Evolutionary conservation across 2,888 invertebrate species (phyloP), one percentile per base, ranked within the genome.

Genomic region (Lomographa bimaculata): DNA sequence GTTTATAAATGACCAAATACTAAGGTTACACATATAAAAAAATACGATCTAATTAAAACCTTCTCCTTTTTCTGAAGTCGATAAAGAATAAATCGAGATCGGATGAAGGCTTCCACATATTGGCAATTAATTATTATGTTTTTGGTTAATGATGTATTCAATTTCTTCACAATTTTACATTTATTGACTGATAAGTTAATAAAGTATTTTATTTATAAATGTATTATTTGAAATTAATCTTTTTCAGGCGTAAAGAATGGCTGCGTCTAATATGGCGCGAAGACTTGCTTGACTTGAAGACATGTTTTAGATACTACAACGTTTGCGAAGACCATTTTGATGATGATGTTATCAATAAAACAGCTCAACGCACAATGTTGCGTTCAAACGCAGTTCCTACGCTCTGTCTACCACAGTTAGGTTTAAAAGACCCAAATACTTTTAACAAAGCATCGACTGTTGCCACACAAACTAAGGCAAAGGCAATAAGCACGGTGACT

Each of bases 251-350:
- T 7, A 3, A 0, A 3, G 1, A 27, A 28, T 40, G 40, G 33
- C 19, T 39, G 9, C 5, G 3, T 5, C 7, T 21, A 4, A 28
- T 34, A n/a, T 23, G 21, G 12, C 33, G 33, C 5, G 9, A 33
- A 33, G 40, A 40, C 6, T 14, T 40, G 17, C 1, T 9, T 25
- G 7, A 20, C 2, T 2, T 3, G 7, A 2, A 3, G 7, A 0
- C 8, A 18, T 1, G 21, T 18, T 7, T 10, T 8, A 27, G 7
- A 16, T 7, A 18, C 21, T 9, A 28, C n/a, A 12, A 5, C 3
- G 21, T 34, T 34, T 40, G 33, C 7, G 21, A 28, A 40, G 33
- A 33, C 2, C 40, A 40, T 14, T 40, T 40, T 9, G 12, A n/a
- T 12, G 8, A 17, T 12, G 23, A 29, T n/a, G 7, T 6, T 11